Conservation (phyloP, 2,888 invertebrate genomes). For the Eupithecia dodoneata region DNA sequence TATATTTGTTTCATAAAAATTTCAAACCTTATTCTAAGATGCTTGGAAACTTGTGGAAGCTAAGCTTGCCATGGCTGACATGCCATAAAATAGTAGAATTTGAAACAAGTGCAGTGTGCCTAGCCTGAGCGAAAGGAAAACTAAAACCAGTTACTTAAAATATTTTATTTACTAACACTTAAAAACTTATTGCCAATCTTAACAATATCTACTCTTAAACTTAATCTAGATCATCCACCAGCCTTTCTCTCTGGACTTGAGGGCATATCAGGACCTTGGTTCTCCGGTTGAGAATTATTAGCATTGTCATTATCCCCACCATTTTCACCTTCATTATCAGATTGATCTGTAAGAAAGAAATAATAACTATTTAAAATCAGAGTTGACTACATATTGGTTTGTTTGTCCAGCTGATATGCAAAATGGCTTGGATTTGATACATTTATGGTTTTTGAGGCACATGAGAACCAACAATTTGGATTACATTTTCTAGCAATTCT, state of each 20-base stretch:
- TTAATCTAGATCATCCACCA: conserved; percentile 52
- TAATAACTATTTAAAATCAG: neutral
- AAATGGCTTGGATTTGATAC: neutral
- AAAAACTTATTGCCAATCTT: neutral
- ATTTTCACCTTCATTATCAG: conserved; percentile 79
- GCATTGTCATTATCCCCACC: conserved; percentile 73
- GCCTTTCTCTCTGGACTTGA: conserved; percentile 75
- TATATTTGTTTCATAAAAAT: no score
- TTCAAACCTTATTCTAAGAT: no score
- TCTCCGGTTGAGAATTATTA: conserved; percentile 74
- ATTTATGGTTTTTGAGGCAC: neutral
- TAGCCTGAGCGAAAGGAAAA: no score
- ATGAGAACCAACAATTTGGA: neutral
- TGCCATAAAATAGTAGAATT: no score
- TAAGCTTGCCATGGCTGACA: no score
- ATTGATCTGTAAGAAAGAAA: conserved; percentile 61
- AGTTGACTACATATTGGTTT: neutral
- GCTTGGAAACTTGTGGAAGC: no score
- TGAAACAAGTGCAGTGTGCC: no score
- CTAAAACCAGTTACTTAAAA: neutral
- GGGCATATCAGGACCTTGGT: conserved; percentile 63
- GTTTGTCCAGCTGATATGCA: neutral
- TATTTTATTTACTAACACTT: neutral
- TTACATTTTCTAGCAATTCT: neutral
- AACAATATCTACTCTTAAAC: conserved; percentile 12